phyloP scores from a whole-genome alignment of 2,797 vertebrate species.

The Calcarius lapponicus region DNA sequence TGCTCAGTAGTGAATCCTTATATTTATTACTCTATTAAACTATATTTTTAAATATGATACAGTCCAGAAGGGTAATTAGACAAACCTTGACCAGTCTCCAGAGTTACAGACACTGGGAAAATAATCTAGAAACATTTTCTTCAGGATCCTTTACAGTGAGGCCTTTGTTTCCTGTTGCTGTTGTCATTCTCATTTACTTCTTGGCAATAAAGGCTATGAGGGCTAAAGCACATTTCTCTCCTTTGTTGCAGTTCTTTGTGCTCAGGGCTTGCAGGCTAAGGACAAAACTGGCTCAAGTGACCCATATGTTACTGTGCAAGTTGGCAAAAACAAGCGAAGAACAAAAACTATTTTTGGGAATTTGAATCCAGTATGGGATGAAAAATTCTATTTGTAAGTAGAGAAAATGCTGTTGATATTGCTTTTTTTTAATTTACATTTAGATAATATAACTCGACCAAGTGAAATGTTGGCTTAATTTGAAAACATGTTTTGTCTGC shows the following conservation, averaged over 20 bases:
- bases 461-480: background rate
- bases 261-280: slow-evolving; percentile 97
- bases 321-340: slow-evolving; percentile 95
- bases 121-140: background rate
- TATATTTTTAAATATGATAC: background rate
- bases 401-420: background rate
- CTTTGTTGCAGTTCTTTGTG: slow-evolving; percentile 87
- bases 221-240: slow-evolving; percentile 4
- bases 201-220: background rate
- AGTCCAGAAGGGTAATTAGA: background rate
- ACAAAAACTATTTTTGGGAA: slow-evolving; percentile 99
- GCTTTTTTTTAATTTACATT: background rate
- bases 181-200: background rate
- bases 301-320: slow-evolving; percentile 97
- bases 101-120: background rate
- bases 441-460: background rate
- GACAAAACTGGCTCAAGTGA: slow-evolving; percentile 98
- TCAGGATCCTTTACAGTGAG: background rate
- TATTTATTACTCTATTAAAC: background rate
- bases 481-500: background rate
- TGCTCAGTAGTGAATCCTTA: background rate
- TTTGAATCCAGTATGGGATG: slow-evolving; percentile 96
- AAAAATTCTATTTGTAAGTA: slow-evolving; percentile 98
- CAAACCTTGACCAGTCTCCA: background rate
- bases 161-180: background rate